Evolutionary conservation across 2,113 vertebrate species (phyloP), one percentile per base, ranked within the genome.

Genomic region (Caretta caretta): DNA sequence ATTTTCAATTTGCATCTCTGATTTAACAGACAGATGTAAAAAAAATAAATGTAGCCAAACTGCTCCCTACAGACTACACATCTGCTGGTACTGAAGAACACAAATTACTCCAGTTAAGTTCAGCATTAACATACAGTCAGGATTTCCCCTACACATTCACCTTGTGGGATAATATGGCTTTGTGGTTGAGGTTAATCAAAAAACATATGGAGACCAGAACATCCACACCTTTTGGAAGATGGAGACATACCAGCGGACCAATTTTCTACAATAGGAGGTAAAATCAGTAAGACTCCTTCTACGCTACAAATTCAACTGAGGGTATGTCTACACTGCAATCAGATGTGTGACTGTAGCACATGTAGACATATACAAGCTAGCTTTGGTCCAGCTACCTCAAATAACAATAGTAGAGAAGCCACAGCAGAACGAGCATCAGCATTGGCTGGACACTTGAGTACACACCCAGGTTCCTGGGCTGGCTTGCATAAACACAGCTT

Each of bases 181-280:
- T 29, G 4, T 50, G 0, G 2, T 83, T 48, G 38, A 42, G 24
- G 22, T 86, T 65, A 56, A 14, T 4, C 57, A 50, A 89, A 50
- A 89, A 53, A 83, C 3, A 2, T 29, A 69, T 1, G 69, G 17
- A 86, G 82, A 85, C n/a, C 13, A 48, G 11, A 25, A 59, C 10
- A 75, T 0, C 0, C 10, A 29, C 79, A 16, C 35, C 0, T 9
- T 59, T 38, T 62, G 0, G 1, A 56, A n/a, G 22, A 87, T 2
- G 2, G 13, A 46, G 46, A 35, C 9, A 62, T 11, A 27, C 31
- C 53, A 57, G 3, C 1, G 56, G 2, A 48, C 48, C 51, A 83
- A 22, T 38, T 72, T 72, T 38, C 65, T 38, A 72, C 65, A 72
- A 72, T 20, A 35, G n/a, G 59, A 62, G 29, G 59, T 31, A 62